Conservation (phyloP, 2,113 vertebrate genomes). For the Chinchilla lanigera region DNA sequence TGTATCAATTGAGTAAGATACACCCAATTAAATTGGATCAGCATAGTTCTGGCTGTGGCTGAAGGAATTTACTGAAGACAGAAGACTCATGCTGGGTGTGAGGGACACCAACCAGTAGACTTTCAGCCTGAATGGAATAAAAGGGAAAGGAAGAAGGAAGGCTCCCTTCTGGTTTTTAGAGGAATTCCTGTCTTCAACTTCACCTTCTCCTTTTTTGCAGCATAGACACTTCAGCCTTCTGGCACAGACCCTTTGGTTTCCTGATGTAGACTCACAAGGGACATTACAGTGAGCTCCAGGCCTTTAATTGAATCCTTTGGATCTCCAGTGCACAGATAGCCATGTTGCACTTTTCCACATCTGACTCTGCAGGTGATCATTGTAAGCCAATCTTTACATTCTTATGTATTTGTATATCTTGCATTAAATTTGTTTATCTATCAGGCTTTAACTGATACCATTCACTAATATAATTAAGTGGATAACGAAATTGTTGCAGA, state of each 20-base stretch:
- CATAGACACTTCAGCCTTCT: background rate
- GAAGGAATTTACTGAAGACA: background rate
- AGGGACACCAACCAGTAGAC: background rate
- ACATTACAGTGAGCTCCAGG: background rate
- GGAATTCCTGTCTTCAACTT: background rate
- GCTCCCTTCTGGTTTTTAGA: background rate
- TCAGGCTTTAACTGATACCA: background rate
- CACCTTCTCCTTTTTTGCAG: background rate
- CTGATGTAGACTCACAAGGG: background rate
- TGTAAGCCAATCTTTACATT: background rate
- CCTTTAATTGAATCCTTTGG: background rate
- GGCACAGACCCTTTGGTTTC: background rate
- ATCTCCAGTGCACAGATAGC: background rate
- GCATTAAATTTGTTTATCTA: background rate
- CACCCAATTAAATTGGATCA: background rate
- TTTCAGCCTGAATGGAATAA: background rate
- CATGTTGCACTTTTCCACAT: background rate
- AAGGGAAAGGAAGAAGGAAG: background rate
- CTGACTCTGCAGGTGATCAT: background rate
- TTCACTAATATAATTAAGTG: slow-evolving; percentile 44
- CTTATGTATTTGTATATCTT: background rate
- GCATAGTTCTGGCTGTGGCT: background rate
- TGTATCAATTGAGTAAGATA: background rate
- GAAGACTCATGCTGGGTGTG: background rate
- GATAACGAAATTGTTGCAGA: slow-evolving; percentile 26